phyloP scores from a whole-genome alignment of 2,888 invertebrate genomes.

The Amiota communis region DNA sequence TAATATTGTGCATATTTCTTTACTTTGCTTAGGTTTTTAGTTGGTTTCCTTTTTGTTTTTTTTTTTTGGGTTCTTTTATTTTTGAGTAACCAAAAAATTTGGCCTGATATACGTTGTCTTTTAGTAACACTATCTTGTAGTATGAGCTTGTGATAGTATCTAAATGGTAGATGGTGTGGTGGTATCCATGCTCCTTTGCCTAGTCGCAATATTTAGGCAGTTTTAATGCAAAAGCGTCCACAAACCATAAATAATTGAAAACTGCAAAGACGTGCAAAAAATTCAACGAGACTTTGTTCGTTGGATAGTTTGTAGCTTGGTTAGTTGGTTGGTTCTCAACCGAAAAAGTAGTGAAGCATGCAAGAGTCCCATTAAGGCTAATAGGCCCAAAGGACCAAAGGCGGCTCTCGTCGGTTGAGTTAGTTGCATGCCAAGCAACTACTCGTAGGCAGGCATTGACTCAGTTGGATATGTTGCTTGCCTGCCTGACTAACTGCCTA shows the following conservation, averaged over 20 bases:
- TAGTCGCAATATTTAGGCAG: constrained; percentile 19
- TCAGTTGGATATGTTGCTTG: neutral
- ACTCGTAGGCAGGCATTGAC: neutral
- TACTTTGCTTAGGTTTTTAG: too few relatives aligned
- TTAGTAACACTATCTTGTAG: too few relatives aligned
- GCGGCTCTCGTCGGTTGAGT: neutral
- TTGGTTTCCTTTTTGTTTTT: too few relatives aligned
- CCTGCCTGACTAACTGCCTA: neutral
- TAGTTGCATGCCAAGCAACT: neutral
- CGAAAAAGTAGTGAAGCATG: constrained; percentile 54
- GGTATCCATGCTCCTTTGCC: neutral
- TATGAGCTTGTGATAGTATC: too few relatives aligned
- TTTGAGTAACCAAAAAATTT: too few relatives aligned
- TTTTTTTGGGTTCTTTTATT: too few relatives aligned
- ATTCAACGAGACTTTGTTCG: constrained; percentile 34
- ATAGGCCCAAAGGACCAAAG: constrained; percentile 8
- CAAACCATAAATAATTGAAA: constrained; percentile 67
- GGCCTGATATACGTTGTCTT: too few relatives aligned
- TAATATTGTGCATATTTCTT: too few relatives aligned
- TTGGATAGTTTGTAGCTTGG: too few relatives aligned
- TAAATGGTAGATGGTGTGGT: too few relatives aligned
- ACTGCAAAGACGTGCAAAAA: constrained; percentile 63
- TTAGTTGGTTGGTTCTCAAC: constrained; percentile 44
- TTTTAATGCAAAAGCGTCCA: constrained; percentile 54
- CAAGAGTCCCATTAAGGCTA: constrained; percentile 38